phyloP scores from a whole-genome alignment of 64 coral and sea anemone genomes.

The Porites australiensis region DNA sequence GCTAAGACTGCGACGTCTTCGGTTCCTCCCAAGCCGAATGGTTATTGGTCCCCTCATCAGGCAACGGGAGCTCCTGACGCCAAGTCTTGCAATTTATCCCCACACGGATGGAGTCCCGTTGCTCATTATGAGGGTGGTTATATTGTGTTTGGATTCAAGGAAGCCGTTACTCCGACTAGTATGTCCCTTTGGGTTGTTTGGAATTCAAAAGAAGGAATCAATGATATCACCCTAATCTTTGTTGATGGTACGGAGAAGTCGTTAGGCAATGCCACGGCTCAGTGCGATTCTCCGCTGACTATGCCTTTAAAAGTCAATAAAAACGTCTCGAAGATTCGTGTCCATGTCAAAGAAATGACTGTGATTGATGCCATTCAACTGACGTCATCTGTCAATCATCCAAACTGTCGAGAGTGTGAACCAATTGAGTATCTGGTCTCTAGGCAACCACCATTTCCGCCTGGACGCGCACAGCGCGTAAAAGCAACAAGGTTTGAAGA shows the following conservation, averaged over 20 bases:
- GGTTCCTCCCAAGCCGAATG: conserved; percentile 40
- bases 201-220: conserved; percentile 66
- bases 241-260: conserved; percentile 66
- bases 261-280: conserved; percentile 86
- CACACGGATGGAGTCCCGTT: conserved; percentile 63
- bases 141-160: conserved; percentile 92
- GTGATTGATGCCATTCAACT: conserved; percentile 92
- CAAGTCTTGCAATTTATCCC: conserved; percentile 52
- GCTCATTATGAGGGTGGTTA: conserved; percentile 52
- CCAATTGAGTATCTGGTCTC: conserved; percentile 72
- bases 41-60: conserved; percentile 82
- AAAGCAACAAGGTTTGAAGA: conserved; percentile 76
- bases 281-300: conserved; percentile 90
- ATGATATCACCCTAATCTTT: conserved; percentile 80
- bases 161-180: conserved; percentile 78
- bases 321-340: conserved; percentile 78
- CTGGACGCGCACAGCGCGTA: conserved; percentile 21
- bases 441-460: conserved; percentile 79
- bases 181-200: conserved; percentile 85
- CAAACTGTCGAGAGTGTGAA: conserved; percentile 89
- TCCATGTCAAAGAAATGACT: conserved; percentile 61
- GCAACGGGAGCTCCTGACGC: conserved; percentile 88
- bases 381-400: conserved; percentile 93
- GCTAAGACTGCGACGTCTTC: conserved; percentile 82
- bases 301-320: conserved; percentile 79